Conservation (phyloP, 64 coral and sea anemone species). For the Dendronephthya gigantea region DNA sequence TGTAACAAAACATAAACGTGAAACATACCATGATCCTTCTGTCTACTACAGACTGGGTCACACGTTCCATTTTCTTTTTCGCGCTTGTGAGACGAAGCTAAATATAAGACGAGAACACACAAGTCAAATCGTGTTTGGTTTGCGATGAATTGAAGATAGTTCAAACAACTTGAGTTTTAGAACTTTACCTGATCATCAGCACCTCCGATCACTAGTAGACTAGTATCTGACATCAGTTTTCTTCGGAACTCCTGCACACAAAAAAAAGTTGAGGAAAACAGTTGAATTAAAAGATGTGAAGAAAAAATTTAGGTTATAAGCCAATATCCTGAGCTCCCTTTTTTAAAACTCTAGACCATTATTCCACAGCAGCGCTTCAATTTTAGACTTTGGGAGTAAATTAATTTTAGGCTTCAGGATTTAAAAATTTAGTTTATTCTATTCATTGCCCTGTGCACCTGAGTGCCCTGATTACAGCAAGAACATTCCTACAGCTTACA, state of each 20-base stretch:
- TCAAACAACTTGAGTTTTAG: too few relatives aligned
- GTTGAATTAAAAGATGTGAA: too few relatives aligned
- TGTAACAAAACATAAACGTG: neutral
- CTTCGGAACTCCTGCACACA: conserved; percentile 63
- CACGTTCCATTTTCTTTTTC: conserved; percentile 77
- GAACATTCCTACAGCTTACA: neutral
- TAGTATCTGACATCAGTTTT: conserved; percentile 77
- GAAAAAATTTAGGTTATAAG: too few relatives aligned
- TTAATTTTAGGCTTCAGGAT: too few relatives aligned
- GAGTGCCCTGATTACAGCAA: too few relatives aligned
- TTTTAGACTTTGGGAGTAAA: too few relatives aligned
- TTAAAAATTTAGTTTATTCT: too few relatives aligned
- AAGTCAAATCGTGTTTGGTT: too few relatives aligned
- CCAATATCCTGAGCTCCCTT: too few relatives aligned
- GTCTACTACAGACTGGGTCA: conserved; percentile 91
- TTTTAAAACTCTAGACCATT: neutral
- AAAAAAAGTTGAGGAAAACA: neutral
- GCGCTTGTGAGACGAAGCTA: conserved; percentile 67
- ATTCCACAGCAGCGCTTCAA: too few relatives aligned
- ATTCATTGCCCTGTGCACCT: too few relatives aligned
- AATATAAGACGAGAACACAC: neutral
- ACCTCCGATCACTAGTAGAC: conserved; percentile 77
- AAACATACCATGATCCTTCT: conserved; percentile 72
- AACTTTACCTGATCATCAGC: conserved; percentile 76
- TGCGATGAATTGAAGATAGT: too few relatives aligned